Conservation (phyloP, 1,140 invertebrate species). For the Drosophila ficusphila region DNA sequence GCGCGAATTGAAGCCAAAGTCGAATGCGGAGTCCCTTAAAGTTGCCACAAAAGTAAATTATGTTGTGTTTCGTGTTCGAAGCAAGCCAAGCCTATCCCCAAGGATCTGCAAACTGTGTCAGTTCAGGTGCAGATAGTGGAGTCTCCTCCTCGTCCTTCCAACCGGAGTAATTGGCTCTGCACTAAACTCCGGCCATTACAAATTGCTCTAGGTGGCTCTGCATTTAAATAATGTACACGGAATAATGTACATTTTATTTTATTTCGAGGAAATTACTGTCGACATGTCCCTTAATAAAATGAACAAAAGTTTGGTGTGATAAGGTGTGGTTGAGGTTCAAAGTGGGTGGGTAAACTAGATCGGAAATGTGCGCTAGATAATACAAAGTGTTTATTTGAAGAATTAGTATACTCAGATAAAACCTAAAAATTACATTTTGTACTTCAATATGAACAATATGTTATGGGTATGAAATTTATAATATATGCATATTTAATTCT, state of each 20-base stretch:
- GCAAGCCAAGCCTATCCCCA: slow-evolving; percentile 73
- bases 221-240: slow-evolving; percentile 50
- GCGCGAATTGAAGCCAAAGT: not conserved
- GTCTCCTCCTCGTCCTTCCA: slow-evolving; percentile 21
- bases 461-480: no score
- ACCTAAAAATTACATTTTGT: no score
- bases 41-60: slow-evolving; percentile 52
- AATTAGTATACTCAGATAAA: no score
- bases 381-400: not conserved
- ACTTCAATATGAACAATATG: no score
- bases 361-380: not conserved
- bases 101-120: slow-evolving; percentile 64
- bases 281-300: slow-evolving; percentile 33
- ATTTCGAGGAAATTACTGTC: slow-evolving; percentile 19
- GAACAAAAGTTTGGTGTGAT: not conserved
- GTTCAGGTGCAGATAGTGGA: slow-evolving; percentile 50
- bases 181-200: slow-evolving; percentile 54
- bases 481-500: no score
- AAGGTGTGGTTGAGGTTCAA: slow-evolving; percentile 14
- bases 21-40: slow-evolving; percentile 48
- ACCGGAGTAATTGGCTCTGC: slow-evolving; percentile 39
- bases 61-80: slow-evolving; percentile 70
- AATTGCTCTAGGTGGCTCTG: slow-evolving; percentile 45
- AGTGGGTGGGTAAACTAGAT: slow-evolving; percentile 4
- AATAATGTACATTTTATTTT: slow-evolving; percentile 45